These are phyloP conservation scores for Rhynchonycteris naso DNA, from an alignment of 2,797 vertebrate species.

Conservation along the genomic window DNA sequence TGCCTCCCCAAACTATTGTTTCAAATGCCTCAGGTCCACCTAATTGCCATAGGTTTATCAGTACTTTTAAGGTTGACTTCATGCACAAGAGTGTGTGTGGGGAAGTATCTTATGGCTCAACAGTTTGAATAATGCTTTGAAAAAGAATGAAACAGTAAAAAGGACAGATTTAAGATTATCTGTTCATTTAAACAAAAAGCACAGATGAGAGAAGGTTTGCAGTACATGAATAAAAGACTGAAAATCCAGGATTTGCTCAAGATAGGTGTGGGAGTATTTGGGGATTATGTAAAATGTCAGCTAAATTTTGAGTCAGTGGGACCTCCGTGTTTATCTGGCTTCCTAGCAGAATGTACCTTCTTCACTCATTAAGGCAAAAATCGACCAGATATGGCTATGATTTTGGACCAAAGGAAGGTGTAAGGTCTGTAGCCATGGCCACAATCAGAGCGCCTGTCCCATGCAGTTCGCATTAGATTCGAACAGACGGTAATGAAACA, in stretches of 20 bases:
- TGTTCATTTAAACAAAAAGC: not conserved
- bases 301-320: not conserved
- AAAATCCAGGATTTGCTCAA: not conserved
- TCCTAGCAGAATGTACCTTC: not conserved
- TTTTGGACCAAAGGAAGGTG: not conserved
- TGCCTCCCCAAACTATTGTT: slow-evolving; percentile 2
- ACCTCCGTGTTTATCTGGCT: not conserved
- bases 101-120: slow-evolving; percentile 27
- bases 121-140: slow-evolving; percentile 20
- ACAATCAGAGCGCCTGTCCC: too few relatives aligned
- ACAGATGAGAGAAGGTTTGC: not conserved
- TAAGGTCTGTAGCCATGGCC: too few relatives aligned
- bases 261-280: not conserved
- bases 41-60: slow-evolving; percentile 20
- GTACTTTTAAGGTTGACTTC: slow-evolving; percentile 38
- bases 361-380: not conserved
- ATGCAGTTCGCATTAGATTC: too few relatives aligned
- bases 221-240: not conserved
- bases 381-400: not conserved
- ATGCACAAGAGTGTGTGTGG: not conserved
- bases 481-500: too few relatives aligned
- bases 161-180: not conserved
- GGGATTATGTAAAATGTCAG: not conserved
- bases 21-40: not conserved
- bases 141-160: not conserved